These are phyloP conservation scores for Amorpha juglandis DNA, from an alignment of 2,888 invertebrate species.

Conservation along the genomic window DNA sequence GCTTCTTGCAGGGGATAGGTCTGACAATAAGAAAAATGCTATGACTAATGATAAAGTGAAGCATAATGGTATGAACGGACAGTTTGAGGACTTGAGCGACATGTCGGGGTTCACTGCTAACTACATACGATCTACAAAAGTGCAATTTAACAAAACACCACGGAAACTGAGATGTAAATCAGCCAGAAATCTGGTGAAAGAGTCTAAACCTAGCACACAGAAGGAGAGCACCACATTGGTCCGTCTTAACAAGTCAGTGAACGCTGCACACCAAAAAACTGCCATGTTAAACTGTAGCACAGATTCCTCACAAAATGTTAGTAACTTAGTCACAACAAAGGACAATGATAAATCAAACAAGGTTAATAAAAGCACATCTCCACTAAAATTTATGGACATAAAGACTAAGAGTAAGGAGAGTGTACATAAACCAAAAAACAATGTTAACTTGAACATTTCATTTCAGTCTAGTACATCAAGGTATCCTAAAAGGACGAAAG, in stretches of 20 bases:
- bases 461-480: slow-evolving; percentile 63
- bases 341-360: slow-evolving; percentile 51
- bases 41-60: slow-evolving; percentile 43
- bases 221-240: slow-evolving; percentile 56
- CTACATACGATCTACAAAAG: slow-evolving; percentile 77
- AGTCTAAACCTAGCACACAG: slow-evolving; percentile 47
- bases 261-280: slow-evolving; percentile 50
- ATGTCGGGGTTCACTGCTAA: slow-evolving; percentile 79
- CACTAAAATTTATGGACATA: slow-evolving; percentile 64
- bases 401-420: slow-evolving; percentile 42
- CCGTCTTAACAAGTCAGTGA: slow-evolving; percentile 65
- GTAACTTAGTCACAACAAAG: slow-evolving; percentile 64
- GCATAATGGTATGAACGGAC: slow-evolving; percentile 54
- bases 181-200: slow-evolving; percentile 59
- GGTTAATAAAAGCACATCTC: slow-evolving; percentile 62
- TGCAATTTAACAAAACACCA: slow-evolving; percentile 62
- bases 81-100: slow-evolving; percentile 77
- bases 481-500: slow-evolving; percentile 65
- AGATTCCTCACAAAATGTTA: slow-evolving; percentile 70
- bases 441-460: slow-evolving; percentile 57
- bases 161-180: slow-evolving; percentile 63
- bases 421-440: slow-evolving; percentile 39
- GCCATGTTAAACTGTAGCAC: slow-evolving; percentile 63
- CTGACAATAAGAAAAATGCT: slow-evolving; percentile 43
- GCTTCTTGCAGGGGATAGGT: slow-evolving; percentile 45